These are phyloP conservation scores for Podiceps cristatus DNA, from an alignment of 2,113 vertebrate species.

Conservation along the genomic window DNA sequence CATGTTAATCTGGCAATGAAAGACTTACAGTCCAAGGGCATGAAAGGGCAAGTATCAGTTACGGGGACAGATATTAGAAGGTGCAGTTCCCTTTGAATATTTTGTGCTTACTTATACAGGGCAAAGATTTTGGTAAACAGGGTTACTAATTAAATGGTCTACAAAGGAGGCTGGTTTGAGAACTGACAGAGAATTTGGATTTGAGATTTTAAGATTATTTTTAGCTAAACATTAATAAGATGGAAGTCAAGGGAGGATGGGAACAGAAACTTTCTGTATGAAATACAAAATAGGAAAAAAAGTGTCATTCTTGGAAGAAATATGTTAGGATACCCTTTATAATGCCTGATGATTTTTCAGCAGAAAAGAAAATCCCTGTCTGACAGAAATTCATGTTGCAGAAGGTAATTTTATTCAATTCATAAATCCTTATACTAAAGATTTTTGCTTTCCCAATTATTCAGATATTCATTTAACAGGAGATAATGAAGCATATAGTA, in stretches of 20 bases:
- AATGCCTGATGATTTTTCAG: constrained; percentile 37
- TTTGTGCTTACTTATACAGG: not conserved
- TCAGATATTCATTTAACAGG: constrained; percentile 57
- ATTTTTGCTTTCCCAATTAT: constrained; percentile 72
- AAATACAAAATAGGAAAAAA: constrained; percentile 25
- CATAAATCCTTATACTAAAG: constrained; percentile 62
- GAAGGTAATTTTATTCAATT: constrained; percentile 70
- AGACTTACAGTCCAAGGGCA: not conserved
- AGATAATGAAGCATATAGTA: constrained; percentile 50
- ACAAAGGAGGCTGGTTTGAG: not conserved
- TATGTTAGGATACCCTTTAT: constrained; percentile 11
- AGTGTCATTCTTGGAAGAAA: constrained; percentile 5
- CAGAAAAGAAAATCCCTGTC: constrained; percentile 33
- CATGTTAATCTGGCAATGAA: not conserved
- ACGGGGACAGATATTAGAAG: not conserved
- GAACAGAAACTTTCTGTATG: not conserved
- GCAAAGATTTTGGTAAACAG: not conserved
- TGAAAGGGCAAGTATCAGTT: not conserved
- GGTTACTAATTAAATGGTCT: not conserved
- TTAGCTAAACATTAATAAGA: not conserved
- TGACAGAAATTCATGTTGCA: constrained; percentile 63
- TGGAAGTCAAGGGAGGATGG: not conserved
- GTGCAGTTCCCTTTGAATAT: not conserved
- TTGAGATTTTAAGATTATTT: not conserved
- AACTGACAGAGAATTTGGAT: not conserved